phyloP scores from a whole-genome alignment of 1,140 invertebrate species.

The Rhagoletis zephyria region DNA sequence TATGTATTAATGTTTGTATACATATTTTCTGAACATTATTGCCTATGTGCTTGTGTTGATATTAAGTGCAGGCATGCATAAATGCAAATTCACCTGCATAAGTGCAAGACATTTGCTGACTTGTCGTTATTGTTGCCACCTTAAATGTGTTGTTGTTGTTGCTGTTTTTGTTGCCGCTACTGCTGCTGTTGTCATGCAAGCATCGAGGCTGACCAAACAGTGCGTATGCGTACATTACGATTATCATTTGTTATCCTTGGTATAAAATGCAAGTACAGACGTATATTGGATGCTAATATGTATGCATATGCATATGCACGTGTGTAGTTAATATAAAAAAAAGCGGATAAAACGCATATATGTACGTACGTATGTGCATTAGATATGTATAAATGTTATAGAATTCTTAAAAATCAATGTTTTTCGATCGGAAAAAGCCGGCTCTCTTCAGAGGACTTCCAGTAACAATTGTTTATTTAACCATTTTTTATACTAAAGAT shows the following conservation, averaged over 20 bases:
- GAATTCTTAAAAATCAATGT: too few relatives aligned
- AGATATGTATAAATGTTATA: too few relatives aligned
- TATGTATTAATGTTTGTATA: background rate
- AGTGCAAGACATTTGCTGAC: conserved; percentile 43
- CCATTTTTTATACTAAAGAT: too few relatives aligned
- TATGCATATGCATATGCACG: background rate
- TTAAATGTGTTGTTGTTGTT: background rate
- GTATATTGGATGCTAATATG: too few relatives aligned
- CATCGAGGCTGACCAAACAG: background rate
- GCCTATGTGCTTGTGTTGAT: background rate
- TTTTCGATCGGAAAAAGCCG: too few relatives aligned
- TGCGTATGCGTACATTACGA: conserved; percentile 19
- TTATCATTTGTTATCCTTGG: conserved; percentile 34
- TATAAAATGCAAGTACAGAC: too few relatives aligned
- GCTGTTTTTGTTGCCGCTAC: background rate
- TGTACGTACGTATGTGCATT: too few relatives aligned
- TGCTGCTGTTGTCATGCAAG: background rate
- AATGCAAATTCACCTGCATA: conserved; percentile 38
- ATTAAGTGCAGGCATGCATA: conserved; percentile 24
- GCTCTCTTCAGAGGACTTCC: too few relatives aligned
- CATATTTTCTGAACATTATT: too few relatives aligned
- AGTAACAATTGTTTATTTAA: too few relatives aligned
- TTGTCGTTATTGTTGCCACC: conserved; percentile 35
- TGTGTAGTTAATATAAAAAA: too few relatives aligned
- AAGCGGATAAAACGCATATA: too few relatives aligned